These are phyloP conservation scores for Pelodiscus sinensis DNA, from an alignment of 2,113 vertebrate species.

Conservation along the genomic window DNA sequence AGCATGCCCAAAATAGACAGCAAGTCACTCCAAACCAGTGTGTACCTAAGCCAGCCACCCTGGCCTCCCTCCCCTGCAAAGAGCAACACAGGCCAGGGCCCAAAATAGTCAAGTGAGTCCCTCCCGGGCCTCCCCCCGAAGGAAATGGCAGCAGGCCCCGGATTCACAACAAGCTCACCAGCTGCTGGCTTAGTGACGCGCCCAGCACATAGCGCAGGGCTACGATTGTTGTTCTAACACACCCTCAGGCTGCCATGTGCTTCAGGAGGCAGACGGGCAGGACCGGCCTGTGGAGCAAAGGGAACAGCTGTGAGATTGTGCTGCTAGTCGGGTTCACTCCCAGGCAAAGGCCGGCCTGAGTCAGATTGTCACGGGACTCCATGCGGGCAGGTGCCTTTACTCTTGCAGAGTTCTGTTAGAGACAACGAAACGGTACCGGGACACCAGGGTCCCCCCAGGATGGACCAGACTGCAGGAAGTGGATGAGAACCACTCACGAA, in stretches of 20 bases:
- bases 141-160: not conserved
- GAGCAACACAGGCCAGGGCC: not conserved
- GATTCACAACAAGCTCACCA: not conserved
- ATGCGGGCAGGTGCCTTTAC: too few relatives aligned
- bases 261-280: not conserved
- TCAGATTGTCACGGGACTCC: not conserved
- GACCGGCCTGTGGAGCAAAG: not conserved
- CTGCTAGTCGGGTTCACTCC: not conserved
- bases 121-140: not conserved
- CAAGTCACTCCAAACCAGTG: not conserved
- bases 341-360: not conserved
- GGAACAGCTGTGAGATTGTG: not conserved
- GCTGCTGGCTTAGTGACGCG: not conserved
- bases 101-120: not conserved
- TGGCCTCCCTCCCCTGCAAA: not conserved
- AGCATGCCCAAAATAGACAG: constrained; percentile 7
- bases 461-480: not conserved
- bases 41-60: not conserved
- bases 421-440: not conserved
- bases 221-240: not conserved
- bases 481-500: not conserved
- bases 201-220: not conserved
- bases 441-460: too few relatives aligned
- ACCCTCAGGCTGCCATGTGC: not conserved
- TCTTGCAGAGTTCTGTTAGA: not conserved